Evolutionary conservation across 2,113 vertebrate species (phyloP).

Genomic region (Callocephalon fimbriatum): DNA sequence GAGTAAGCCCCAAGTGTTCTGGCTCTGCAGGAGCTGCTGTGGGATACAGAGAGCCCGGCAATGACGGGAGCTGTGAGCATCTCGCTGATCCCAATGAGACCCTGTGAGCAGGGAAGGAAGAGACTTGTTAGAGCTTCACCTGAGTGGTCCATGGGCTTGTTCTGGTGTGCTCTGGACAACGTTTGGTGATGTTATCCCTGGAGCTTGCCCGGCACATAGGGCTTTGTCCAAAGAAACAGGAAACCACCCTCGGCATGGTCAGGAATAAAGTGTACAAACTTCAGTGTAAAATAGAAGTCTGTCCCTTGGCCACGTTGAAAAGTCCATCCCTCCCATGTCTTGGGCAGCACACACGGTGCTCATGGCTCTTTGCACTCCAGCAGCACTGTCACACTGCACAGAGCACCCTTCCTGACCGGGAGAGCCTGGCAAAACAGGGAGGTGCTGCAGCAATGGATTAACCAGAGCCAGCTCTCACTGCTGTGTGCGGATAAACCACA

Average conservation of each 20-base stretch:
- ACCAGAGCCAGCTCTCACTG: background rate
- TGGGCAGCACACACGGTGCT: no score
- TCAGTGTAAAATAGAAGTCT: background rate
- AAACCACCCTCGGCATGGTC: fast-evolving
- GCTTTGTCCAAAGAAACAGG: background rate
- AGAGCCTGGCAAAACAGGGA: background rate
- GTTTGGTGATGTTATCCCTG: fast-evolving
- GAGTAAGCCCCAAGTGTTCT: fast-evolving
- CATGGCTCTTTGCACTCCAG: background rate
- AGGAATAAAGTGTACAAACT: background rate
- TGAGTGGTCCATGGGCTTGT: background rate
- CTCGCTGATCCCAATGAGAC: background rate
- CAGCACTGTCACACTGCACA: background rate
- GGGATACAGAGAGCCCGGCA: no score
- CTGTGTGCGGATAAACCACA: background rate
- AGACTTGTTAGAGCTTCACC: background rate
- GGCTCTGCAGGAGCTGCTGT: background rate
- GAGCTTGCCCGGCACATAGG: background rate
- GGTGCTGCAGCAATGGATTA: background rate
- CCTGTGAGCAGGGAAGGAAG: background rate
- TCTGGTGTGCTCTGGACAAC: background rate
- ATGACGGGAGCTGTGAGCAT: background rate
- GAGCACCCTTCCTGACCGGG: background rate
- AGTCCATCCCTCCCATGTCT: no score
- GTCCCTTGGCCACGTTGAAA: background rate